These are phyloP conservation scores for Xestia rhomboidea DNA, from an alignment of 2,888 invertebrate species.

Conservation along the genomic window DNA sequence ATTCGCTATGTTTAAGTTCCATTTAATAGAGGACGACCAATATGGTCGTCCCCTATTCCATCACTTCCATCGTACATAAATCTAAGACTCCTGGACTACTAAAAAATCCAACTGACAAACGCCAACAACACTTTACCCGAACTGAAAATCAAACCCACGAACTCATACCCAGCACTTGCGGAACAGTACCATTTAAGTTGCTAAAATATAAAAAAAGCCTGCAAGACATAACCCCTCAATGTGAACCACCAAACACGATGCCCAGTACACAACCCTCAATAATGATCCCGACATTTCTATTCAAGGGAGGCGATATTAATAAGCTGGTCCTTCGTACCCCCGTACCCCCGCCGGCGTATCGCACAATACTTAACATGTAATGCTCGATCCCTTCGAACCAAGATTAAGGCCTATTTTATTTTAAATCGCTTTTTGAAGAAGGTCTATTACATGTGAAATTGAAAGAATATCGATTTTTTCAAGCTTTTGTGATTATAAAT, in stretches of 20 bases:
- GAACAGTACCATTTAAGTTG: background rate
- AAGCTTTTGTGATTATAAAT: conserved; percentile 44
- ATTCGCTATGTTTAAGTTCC: background rate
- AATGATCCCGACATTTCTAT: conserved; percentile 75
- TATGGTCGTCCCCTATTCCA: too few species aligned
- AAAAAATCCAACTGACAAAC: background rate
- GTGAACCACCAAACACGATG: conserved; percentile 61
- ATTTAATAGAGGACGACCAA: background rate
- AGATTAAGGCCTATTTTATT: conserved; percentile 68
- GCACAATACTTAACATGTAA: conserved; percentile 66
- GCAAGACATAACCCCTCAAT: conserved; percentile 38
- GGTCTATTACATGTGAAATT: conserved; percentile 62
- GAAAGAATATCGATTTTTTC: conserved; percentile 55
- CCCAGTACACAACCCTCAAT: conserved; percentile 71
- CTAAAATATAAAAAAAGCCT: background rate
- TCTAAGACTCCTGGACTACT: background rate
- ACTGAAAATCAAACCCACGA: background rate
- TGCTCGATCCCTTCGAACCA: conserved; percentile 58
- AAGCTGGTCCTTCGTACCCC: conserved; percentile 68
- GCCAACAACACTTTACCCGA: background rate
- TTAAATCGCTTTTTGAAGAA: conserved; percentile 65
- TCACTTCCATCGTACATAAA: background rate
- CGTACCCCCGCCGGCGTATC: conserved; percentile 27
- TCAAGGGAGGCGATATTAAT: conserved; percentile 77
- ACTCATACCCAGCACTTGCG: background rate